Conservation (phyloP, 2,888 invertebrate species). For the Frankliniella fusca region DNA sequence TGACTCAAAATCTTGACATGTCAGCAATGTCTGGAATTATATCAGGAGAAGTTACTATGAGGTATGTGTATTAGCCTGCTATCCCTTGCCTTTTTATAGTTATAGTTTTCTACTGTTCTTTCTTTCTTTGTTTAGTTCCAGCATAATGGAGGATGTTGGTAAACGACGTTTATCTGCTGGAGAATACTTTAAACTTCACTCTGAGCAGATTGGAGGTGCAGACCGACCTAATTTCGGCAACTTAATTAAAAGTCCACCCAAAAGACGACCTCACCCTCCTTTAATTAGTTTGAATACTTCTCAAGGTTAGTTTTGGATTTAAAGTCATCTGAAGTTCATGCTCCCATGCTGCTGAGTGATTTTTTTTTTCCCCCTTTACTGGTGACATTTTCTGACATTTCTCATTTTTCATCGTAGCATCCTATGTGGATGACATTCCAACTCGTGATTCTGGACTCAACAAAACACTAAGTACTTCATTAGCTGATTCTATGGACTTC, state of each 20-base stretch:
- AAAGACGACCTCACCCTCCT: conserved; percentile 1
- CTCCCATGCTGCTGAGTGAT: not conserved
- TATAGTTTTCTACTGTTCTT: not conserved
- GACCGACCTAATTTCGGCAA: not conserved
- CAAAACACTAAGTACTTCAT: not conserved
- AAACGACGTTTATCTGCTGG: not conserved
- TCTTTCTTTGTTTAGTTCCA: not conserved
- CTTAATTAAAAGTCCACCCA: not conserved
- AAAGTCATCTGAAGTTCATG: not conserved
- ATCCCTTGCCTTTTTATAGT: not conserved
- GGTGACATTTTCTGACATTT: not conserved
- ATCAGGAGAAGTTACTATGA: not conserved
- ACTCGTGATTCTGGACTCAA: not conserved
- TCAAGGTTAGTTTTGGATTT: not conserved
- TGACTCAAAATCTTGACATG: not conserved
- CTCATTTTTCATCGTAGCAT: not conserved
- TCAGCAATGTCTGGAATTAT: conserved; percentile 4
- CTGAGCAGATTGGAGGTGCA: not conserved
- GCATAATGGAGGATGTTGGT: conserved; percentile 7
- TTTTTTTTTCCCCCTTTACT: not conserved
- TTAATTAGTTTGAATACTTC: not conserved
- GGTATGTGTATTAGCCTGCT: not conserved
- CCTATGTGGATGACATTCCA: not conserved
- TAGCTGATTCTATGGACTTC: not conserved
- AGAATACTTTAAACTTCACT: not conserved